phyloP scores from a whole-genome alignment of 1,140 invertebrate species.

The Micrasema minimum region DNA sequence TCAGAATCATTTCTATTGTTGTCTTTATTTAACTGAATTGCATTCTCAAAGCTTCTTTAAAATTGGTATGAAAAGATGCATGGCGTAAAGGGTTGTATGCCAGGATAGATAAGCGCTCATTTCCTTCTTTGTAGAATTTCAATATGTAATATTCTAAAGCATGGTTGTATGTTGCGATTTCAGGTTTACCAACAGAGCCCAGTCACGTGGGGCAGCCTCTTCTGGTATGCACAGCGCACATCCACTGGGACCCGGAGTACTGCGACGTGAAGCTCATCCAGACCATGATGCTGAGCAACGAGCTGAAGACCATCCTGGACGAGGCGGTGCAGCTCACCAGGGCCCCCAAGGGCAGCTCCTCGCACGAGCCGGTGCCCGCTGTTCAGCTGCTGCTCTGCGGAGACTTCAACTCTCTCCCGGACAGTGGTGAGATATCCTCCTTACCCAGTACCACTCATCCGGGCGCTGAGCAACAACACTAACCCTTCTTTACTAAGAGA shows the following conservation, averaged over 20 bases:
- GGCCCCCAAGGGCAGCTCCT: slow-evolving; percentile 57
- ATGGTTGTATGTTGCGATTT: slow-evolving; percentile 23
- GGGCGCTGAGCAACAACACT: too few species aligned
- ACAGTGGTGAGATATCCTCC: slow-evolving; percentile 78
- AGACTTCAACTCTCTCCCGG: slow-evolving; percentile 98
- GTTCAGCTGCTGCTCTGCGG: slow-evolving; percentile 96
- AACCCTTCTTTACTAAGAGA: too few species aligned
- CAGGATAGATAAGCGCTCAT: too few species aligned
- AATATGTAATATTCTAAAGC: too few species aligned
- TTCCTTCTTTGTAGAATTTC: too few species aligned
- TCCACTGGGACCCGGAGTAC: slow-evolving; percentile 99
- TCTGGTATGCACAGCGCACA: slow-evolving; percentile 97
- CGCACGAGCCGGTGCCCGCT: slow-evolving; percentile 76
- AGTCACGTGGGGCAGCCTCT: slow-evolving; percentile 84
- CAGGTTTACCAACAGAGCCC: slow-evolving; percentile 78
- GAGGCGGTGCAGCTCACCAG: slow-evolving; percentile 75
- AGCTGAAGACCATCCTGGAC: slow-evolving; percentile 85
- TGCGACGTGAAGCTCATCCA: slow-evolving; percentile 99
- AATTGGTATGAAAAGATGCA: too few species aligned
- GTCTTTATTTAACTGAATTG: too few species aligned
- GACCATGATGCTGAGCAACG: slow-evolving; percentile 98
- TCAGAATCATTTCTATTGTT: too few species aligned
- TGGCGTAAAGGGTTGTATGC: too few species aligned
- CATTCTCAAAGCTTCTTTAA: too few species aligned
- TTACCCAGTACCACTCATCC: too few species aligned